Evolutionary conservation across 2,797 vertebrate genomes (phyloP), one percentile per base, ranked within the genome.

Genomic region (Triplophysa yarkandensis): DNA sequence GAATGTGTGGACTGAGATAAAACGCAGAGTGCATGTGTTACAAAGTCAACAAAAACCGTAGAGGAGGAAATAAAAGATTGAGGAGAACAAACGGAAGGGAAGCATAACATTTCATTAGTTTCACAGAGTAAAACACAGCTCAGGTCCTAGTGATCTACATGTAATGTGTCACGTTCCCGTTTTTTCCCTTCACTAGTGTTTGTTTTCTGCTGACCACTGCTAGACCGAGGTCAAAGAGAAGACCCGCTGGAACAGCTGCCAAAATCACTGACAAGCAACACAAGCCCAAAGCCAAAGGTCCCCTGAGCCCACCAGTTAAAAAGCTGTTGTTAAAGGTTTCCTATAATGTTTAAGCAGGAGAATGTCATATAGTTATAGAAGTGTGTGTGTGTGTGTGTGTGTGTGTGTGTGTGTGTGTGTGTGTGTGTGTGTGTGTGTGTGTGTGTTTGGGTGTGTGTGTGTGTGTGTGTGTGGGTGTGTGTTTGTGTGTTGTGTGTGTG

Each of bases 191-290:
- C 41, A 28, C 2, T 21, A 27, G 39, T 13, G 71, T 77, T 75
- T 80, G 64, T 55, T 77, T 79, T 80, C 43, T 46, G 74, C 72
- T 73, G 65, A 77, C 52, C 70, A 74, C 27, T 41, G 58, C 48
- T 28, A 63, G 39, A 46, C 69, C 46, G 60, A 73, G 74, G 67
- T 67, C 74, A 79, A 70, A 58, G 27, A 55, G 71, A 57, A 61
- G 66, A 39, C 43, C 73, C 41, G 54, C 11, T 8, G 1, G 13
- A 68, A 75, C 73, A 75, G 43, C 73, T 67, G 54, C 30, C 72
- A 68, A 58, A 75, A 58, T 58, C 52, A 74, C 39, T 46, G 41
- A 60, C 62, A 65, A 52, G 36, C 39, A 66, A 34, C 25, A 32
- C 44, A 21, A 54, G 13, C n/a, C 25, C 48, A 23, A 17, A 8